Percentiles rank a stretch among this genome's conserved stretches.
These are phyloP conservation scores for Steatornis caripensis DNA, from an alignment of 2,113 vertebrate species.

Conservation along the genomic window DNA sequence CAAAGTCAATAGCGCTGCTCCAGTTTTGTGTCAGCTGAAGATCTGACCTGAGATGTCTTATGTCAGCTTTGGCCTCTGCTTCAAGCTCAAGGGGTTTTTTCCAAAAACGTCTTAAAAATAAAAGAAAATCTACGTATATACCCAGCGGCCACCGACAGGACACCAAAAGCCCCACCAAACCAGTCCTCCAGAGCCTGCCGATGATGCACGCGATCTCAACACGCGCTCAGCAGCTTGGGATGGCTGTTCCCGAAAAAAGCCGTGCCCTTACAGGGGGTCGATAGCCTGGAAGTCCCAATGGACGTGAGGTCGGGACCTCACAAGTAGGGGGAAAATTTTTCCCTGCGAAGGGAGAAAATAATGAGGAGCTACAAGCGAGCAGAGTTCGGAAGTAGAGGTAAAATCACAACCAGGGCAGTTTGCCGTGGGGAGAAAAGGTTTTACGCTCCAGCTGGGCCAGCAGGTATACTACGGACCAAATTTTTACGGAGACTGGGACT, in stretches of 20 bases:
- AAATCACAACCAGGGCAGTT: not conserved
- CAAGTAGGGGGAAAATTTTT: too few relatives aligned
- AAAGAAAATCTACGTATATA: accelerated
- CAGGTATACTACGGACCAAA: not conserved
- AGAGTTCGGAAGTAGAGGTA: not conserved
- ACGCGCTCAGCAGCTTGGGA: not conserved
- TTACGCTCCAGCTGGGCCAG: not conserved
- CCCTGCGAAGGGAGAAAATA: not conserved
- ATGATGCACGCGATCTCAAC: accelerated
- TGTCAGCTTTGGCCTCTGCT: not conserved
- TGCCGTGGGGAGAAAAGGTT: not conserved
- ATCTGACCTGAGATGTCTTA: not conserved
- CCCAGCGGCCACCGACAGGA: not conserved
- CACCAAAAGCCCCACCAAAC: not conserved
- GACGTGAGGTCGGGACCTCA: not conserved
- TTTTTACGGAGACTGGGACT: not conserved
- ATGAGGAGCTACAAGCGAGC: not conserved
- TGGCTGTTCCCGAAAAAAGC: not conserved
- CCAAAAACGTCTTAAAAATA: not conserved
- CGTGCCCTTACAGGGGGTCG: not conserved
- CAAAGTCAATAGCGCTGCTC: not conserved
- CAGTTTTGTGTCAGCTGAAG: not conserved
- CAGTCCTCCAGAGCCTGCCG: not conserved
- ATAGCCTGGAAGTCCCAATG: not conserved
- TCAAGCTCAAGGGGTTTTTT: not conserved